A percentile compares a stretch with the other conserved stretches of the same genome.
These are phyloP conservation scores for Vicugna pacos DNA, from an alignment of 2,113 vertebrate species.

Conservation along the genomic window DNA sequence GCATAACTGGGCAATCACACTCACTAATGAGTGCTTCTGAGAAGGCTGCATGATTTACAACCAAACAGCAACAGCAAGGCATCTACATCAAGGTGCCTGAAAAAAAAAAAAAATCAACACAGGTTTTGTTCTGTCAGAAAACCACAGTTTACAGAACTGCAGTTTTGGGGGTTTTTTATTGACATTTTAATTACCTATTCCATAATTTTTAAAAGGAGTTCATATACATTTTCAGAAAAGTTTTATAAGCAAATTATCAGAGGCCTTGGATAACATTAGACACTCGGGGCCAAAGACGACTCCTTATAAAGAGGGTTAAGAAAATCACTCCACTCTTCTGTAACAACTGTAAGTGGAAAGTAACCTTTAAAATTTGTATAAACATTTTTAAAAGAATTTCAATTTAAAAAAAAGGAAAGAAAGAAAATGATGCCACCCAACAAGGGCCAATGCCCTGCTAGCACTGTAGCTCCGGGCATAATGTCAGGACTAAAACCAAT, in stretches of 20 bases:
- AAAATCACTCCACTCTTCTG: too few relatives aligned
- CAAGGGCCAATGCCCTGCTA: background rate
- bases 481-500: background rate
- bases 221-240: background rate
- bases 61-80: background rate
- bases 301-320: background rate
- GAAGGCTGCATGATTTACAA: background rate
- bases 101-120: constrained; percentile 9
- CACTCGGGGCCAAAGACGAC: background rate
- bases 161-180: background rate
- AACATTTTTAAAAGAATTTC: too few relatives aligned
- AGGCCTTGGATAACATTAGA: background rate
- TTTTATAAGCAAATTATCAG: constrained; percentile 42
- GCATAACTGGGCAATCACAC: background rate
- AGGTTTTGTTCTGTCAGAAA: background rate
- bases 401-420: background rate
- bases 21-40: background rate
- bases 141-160: background rate
- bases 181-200: background rate
- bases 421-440: background rate
- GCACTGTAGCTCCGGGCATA: background rate
- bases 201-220: background rate
- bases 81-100: background rate
- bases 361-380: too few relatives aligned
- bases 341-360: too few relatives aligned